Conservation (phyloP, 2,797 vertebrate species). For the Amniataba percoides region DNA sequence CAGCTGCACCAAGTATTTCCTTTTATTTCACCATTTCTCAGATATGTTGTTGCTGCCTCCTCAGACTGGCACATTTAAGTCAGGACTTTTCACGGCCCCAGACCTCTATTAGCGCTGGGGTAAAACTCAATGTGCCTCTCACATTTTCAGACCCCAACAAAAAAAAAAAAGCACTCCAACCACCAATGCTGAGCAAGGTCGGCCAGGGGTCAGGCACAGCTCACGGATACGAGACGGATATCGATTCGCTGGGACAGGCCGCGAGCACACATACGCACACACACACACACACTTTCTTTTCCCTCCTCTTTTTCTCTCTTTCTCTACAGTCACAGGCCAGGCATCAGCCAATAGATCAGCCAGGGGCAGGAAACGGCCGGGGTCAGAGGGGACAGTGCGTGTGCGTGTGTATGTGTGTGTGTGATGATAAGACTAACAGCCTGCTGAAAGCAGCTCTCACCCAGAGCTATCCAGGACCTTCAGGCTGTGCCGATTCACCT, state of each 20-base stretch:
- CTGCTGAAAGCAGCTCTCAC: slow-evolving; percentile 75
- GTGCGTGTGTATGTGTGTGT: slow-evolving; percentile 40
- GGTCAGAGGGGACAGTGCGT: slow-evolving; percentile 77
- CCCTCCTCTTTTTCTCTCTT: slow-evolving; percentile 65
- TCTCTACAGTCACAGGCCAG: slow-evolving; percentile 78
- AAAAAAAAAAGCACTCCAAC: slow-evolving; percentile 64
- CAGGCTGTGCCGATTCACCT: slow-evolving; percentile 67
- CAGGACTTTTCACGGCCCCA: slow-evolving; percentile 59
- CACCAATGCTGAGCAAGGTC: slow-evolving; percentile 80
- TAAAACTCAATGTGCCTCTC: slow-evolving; percentile 73
- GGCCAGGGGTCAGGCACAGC: slow-evolving; percentile 80
- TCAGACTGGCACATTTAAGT: slow-evolving; percentile 57
- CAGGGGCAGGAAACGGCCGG: slow-evolving; percentile 81
- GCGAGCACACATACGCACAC: slow-evolving; percentile 38
- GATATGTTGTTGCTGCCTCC: slow-evolving; percentile 11
- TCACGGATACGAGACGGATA: slow-evolving; percentile 85
- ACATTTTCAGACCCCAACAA: slow-evolving; percentile 70
- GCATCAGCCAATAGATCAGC: slow-evolving; percentile 84
- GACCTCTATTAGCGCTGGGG: slow-evolving; percentile 69
- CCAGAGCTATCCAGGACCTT: slow-evolving; percentile 68
- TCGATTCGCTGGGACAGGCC: slow-evolving; percentile 84
- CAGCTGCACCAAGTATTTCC: slow-evolving; percentile 36
- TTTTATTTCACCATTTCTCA: slow-evolving; percentile 44
- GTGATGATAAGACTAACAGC: slow-evolving; percentile 81
- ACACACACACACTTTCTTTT: slow-evolving; percentile 47